Evolutionary conservation across 2,113 vertebrate species (phyloP).

Genomic region (Ancistrus triradiatus): DNA sequence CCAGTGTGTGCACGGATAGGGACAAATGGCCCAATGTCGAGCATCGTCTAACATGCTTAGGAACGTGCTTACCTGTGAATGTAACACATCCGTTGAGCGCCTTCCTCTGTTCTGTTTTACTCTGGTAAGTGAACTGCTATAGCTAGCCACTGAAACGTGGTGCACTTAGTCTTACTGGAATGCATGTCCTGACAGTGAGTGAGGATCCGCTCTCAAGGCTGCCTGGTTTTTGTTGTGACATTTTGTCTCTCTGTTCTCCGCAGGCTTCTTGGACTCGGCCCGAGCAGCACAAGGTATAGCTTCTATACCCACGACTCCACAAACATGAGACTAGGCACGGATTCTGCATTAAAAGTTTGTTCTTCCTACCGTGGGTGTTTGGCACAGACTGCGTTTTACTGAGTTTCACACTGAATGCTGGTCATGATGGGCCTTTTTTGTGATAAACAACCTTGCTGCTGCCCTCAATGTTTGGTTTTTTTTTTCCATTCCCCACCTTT

Average conservation of each 20-base stretch:
- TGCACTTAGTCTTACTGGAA: not conserved
- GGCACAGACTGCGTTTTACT: not conserved
- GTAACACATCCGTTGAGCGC: too few species aligned
- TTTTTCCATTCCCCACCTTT: too few species aligned
- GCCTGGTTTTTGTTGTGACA: constrained; percentile 70
- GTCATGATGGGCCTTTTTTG: too few species aligned
- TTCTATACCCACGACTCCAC: constrained; percentile 51
- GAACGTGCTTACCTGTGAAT: too few species aligned
- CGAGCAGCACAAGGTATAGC: constrained; percentile 97
- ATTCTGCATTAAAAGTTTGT: not conserved
- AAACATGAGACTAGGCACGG: constrained; percentile 17
- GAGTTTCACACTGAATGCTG: not conserved
- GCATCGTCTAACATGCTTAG: too few species aligned
- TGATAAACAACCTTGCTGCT: too few species aligned
- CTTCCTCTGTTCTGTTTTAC: too few species aligned
- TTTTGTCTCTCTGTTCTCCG: constrained; percentile 88
- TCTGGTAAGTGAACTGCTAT: too few species aligned
- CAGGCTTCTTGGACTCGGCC: constrained; percentile 99
- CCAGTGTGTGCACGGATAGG: too few species aligned
- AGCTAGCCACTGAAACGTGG: too few species aligned
- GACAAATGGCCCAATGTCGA: too few species aligned
- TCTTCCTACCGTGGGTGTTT: not conserved
- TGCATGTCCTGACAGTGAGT: constrained; percentile 37
- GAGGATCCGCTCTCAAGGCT: constrained; percentile 64
- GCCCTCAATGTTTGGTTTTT: too few species aligned